Conservation (phyloP, 2,113 vertebrate genomes). For the Macaca mulatta region DNA sequence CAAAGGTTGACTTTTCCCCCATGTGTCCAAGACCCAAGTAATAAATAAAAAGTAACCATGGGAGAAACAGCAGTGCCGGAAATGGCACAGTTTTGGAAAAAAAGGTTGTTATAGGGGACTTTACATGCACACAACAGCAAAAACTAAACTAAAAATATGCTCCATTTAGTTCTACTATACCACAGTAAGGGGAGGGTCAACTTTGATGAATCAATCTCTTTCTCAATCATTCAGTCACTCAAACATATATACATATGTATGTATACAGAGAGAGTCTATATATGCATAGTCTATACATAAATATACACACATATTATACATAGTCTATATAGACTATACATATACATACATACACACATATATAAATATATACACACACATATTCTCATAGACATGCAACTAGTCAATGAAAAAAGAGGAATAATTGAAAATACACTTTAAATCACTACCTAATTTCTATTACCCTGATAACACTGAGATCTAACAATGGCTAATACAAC, state of each 20-base stretch:
- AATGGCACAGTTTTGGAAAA: not conserved
- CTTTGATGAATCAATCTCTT: not conserved
- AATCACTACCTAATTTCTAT: not conserved
- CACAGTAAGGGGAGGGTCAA: not conserved
- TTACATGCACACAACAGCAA: not conserved
- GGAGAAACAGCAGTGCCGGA: not conserved
- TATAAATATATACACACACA: not conserved
- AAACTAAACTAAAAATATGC: not conserved
- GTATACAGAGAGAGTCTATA: no score
- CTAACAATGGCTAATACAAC: not conserved
- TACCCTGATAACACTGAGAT: not conserved
- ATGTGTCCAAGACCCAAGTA: not conserved
- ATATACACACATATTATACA: no score
- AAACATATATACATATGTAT: not conserved
- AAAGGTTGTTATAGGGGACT: not conserved
- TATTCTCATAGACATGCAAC: not conserved
- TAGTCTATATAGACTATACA: no score
- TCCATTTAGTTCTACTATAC: not conserved
- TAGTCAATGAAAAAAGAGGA: not conserved
- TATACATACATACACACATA: no score
- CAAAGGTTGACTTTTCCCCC: not conserved
- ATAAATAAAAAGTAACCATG: not conserved
- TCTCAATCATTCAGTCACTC: not conserved
- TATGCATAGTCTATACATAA: no score
- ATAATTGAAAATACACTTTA: not conserved